Evolutionary conservation across 1,140 invertebrate species (phyloP).

Genomic region (Papilio machaon): DNA sequence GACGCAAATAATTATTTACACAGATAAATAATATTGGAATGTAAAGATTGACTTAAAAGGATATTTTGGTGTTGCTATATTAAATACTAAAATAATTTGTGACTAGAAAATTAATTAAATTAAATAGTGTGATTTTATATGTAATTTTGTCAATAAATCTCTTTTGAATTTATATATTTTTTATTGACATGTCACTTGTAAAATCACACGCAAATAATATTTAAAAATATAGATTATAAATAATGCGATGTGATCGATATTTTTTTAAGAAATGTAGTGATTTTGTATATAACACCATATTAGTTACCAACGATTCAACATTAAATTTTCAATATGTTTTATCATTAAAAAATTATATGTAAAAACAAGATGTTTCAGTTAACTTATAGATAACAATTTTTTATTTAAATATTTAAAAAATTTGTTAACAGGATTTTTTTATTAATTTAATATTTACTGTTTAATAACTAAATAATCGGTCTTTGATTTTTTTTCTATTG

Average conservation of each 20-base stretch:
- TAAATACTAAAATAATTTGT: slow-evolving; percentile 13
- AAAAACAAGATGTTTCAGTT: slow-evolving; percentile 12
- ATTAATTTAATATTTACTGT: neutral
- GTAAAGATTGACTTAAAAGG: slow-evolving; percentile 40
- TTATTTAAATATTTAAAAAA: neutral
- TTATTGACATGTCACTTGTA: slow-evolving; percentile 25
- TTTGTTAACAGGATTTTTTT: slow-evolving; percentile 5
- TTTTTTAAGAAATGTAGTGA: neutral
- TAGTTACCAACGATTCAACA: slow-evolving; percentile 32
- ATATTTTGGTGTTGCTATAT: slow-evolving; percentile 43
- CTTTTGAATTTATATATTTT: slow-evolving; percentile 35
- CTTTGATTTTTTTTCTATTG: neutral
- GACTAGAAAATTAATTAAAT: slow-evolving; percentile 24
- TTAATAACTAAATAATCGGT: neutral
- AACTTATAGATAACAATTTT: slow-evolving; percentile 15
- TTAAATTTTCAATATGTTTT: slow-evolving; percentile 24
- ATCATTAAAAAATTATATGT: slow-evolving; percentile 17
- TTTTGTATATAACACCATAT: slow-evolving; percentile 13
- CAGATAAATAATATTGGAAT: slow-evolving; percentile 49
- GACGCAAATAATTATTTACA: slow-evolving; percentile 41
- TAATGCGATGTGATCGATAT: slow-evolving; percentile 5
- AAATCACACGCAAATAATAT: slow-evolving; percentile 26
- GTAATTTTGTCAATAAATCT: slow-evolving; percentile 25
- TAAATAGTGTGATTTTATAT: slow-evolving; percentile 31
- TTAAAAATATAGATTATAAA: slow-evolving; percentile 21